A percentile compares a stretch with the other conserved stretches of the same genome.
Conservation (phyloP, 2,113 vertebrate species). For the Dendropsophus ebraccatus region DNA sequence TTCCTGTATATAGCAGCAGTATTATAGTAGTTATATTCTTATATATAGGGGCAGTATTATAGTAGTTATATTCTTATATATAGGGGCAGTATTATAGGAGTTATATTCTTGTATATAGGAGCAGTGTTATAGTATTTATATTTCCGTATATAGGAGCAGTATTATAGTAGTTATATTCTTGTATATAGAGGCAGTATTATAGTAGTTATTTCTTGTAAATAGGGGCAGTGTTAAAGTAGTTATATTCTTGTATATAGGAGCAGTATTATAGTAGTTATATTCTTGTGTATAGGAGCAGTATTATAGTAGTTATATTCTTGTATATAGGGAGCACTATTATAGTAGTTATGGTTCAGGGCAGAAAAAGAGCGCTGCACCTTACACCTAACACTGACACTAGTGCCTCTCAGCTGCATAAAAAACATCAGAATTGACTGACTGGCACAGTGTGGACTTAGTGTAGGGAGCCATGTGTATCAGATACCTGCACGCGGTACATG, state of each 20-base stretch:
- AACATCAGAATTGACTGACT: too few relatives aligned
- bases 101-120: not conserved
- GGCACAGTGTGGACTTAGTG: too few relatives aligned
- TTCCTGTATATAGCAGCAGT: not conserved
- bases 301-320: conserved; percentile 17
- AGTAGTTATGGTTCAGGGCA: conserved; percentile 10
- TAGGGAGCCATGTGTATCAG: too few relatives aligned
- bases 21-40: conserved; percentile 1
- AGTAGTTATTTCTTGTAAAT: conserved; percentile 19
- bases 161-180: conserved; percentile 20
- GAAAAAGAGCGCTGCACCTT: too few relatives aligned
- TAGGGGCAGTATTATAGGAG: conserved; percentile 10
- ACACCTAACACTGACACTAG: too few relatives aligned
- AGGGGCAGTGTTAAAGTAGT: conserved; percentile 16
- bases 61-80: not conserved
- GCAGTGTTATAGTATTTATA: not conserved
- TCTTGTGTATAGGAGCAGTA: conserved; percentile 3
- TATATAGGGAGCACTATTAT: not conserved
- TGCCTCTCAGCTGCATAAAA: too few relatives aligned
- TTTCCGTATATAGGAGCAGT: not conserved
- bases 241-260: conserved; percentile 6
- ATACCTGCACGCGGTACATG: too few relatives aligned
- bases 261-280: conserved; percentile 5
- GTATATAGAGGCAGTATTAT: conserved; percentile 12
- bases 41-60: not conserved